Evolutionary conservation across 2,888 invertebrate species (phyloP), one percentile per base, ranked within the genome.

Genomic region (Odontocolon sp.): DNA sequence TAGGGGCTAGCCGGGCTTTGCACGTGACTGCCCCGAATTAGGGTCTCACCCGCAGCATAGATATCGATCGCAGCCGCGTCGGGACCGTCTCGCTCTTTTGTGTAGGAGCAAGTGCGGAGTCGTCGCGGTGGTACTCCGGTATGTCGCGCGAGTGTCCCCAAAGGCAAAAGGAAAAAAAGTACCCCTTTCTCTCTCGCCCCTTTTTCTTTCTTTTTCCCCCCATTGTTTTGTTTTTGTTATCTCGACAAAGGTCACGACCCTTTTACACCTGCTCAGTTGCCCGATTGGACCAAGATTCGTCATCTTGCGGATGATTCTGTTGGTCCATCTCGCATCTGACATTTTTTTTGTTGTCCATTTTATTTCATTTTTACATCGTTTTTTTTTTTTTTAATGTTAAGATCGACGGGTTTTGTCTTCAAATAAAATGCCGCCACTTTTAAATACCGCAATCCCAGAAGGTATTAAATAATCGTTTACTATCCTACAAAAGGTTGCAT

Each of bases 11-110:
- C 8, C 40, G 64, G 23, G 70, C 52, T 76, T 82, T 83, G 85
- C 85, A 87, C 87, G 88, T 87, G 88, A 87, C 87, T 84, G 83
- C 77, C 75, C 82, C 72, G 83, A 83, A 87, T 88, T 87, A 85
- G 86, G 81, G 87, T 86, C 75, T 85, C 83, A 84, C 82, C 80
- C 70, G 77, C 40, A 61, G 75, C n/a, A n/a, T 47, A 63, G 69
- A 76, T 71, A 82, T 83, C 84, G 84, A 83, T 83, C 82, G 78
- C 40, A 26, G 63, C 33, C 23, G n/a, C n/a, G 66, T 70, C 36
- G 63, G 70, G 56, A 77, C 74, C 69, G 80, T 79, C 80, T 83
- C 80, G 77, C 47, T 68, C 26, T 68, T 57, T 36, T 36, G 47
- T 57, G 68, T 38, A 23, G 66, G 45, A 33, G 45, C 66, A 76